Evolutionary conservation across 1,140 invertebrate species (phyloP), one percentile per base, ranked within the genome.

Genomic region (Drosophila kepulauana): DNA sequence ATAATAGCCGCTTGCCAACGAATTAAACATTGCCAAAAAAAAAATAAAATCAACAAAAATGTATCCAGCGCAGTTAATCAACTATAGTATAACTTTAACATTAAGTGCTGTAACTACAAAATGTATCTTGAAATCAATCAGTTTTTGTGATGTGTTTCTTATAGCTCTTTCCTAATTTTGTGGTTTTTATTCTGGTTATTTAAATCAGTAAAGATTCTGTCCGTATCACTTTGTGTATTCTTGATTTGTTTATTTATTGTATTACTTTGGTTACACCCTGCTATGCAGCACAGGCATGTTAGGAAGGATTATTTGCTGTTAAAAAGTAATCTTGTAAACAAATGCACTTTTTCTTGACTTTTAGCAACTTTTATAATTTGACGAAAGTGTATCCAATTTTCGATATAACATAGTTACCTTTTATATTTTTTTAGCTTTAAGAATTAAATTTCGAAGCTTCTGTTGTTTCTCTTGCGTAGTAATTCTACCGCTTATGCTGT

Each of bases 11-110:
- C 61, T 52, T 71, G 59, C 33, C 68, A 41, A 63, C 62, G 66
- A 85, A 81, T 81, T 75, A 49, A 57, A 46, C 58, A 16, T 25
- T 46, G 41, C 69, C 65, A 35, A 74, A 64, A 62, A 56, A 10
- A 43, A 43, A 13, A 11, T 38, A 38, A 78, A 75, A 54, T 69
- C 54, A 71, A 82, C 64, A 59, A 87, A 87, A 85, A 78, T 56
- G n/a, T 62, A 16, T 51, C 25, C 43, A 28, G 11, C 45, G 49
- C 71, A 75, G 41, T 77, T 46, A 65, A 54, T 63, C 62, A n/a
- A 62, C 15, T 43, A 16, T 54, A 15, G 20, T 8, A 10, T 48
- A 46, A 5, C 25, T 38, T 15, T 51, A 11, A 10, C 57, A n/a
- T 52, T 52, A 45, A 20, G 1, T 45, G 28, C n/a, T 13, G 4